Evolutionary conservation across 2,888 invertebrate species (phyloP).

Genomic region (Gisinianus flammeolus): DNA sequence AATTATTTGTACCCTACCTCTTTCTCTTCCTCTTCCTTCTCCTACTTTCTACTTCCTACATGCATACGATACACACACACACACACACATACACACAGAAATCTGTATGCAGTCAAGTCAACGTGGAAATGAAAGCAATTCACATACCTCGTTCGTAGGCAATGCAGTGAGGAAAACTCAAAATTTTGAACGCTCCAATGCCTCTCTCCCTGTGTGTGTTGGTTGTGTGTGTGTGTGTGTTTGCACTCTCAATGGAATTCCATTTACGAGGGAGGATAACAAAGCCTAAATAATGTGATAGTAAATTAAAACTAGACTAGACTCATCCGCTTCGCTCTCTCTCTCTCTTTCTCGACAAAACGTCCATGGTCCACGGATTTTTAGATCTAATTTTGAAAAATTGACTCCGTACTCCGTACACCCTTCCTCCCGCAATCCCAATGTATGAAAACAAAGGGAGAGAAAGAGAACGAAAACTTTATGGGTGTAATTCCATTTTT

Average conservation of each 20-base stretch:
- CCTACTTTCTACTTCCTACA: not conserved
- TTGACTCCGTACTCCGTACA: no score
- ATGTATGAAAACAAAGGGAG: no score
- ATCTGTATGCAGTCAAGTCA: no score
- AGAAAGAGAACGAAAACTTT: no score
- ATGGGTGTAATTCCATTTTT: no score
- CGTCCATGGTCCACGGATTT: no score
- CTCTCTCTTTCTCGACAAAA: not conserved
- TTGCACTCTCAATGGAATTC: constrained; percentile 18
- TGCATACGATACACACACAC: not conserved
- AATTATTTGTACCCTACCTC: no score
- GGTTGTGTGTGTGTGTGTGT: not conserved
- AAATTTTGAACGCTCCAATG: not conserved
- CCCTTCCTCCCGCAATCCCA: no score
- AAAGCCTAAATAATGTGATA: no score
- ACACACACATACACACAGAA: no score
- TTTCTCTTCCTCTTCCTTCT: constrained; percentile 1
- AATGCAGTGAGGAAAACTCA: not conserved
- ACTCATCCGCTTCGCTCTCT: not conserved
- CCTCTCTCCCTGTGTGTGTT: no score
- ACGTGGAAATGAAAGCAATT: not conserved
- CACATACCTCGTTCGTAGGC: not conserved
- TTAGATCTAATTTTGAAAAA: no score
- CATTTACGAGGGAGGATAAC: constrained; percentile 1
- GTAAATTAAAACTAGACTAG: constrained; percentile 4